Conservation (phyloP, 2,113 vertebrate species). For the Neoarius graeffei region DNA sequence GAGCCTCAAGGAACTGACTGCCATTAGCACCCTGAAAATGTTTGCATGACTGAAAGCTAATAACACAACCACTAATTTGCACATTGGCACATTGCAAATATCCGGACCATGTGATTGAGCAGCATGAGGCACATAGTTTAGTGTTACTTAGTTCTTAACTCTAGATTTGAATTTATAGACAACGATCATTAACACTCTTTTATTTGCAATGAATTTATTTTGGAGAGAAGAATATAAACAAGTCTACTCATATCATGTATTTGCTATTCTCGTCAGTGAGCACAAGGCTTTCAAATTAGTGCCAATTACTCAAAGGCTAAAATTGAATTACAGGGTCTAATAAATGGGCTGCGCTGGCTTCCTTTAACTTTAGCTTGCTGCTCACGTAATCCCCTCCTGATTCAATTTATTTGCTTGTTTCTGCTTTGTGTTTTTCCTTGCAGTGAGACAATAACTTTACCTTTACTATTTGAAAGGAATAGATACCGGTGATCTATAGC, state of each 20-base stretch:
- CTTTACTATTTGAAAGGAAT: constrained; percentile 48
- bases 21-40: constrained; percentile 22
- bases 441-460: constrained; percentile 22
- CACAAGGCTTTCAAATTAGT: constrained; percentile 43
- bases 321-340: constrained; percentile 46
- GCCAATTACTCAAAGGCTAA: constrained; percentile 45
- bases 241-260: constrained; percentile 15
- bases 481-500: constrained; percentile 59
- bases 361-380: constrained; percentile 30
- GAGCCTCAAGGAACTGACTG: background rate
- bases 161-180: constrained; percentile 1
- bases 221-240: constrained; percentile 26
- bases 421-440: constrained; percentile 32
- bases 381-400: constrained; percentile 27
- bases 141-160: background rate
- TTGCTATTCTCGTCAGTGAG: constrained; percentile 31
- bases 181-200: constrained; percentile 2
- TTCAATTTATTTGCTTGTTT: constrained; percentile 38
- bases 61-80: constrained; percentile 24
- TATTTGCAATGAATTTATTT: background rate
- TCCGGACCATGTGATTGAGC: constrained; percentile 2
- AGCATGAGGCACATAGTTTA: constrained; percentile 7
- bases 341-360: constrained; percentile 25
- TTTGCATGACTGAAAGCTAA: constrained; percentile 21
- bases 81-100: constrained; percentile 9